Conservation (phyloP, 2,797 vertebrate genomes). For the Danionella dracula region DNA sequence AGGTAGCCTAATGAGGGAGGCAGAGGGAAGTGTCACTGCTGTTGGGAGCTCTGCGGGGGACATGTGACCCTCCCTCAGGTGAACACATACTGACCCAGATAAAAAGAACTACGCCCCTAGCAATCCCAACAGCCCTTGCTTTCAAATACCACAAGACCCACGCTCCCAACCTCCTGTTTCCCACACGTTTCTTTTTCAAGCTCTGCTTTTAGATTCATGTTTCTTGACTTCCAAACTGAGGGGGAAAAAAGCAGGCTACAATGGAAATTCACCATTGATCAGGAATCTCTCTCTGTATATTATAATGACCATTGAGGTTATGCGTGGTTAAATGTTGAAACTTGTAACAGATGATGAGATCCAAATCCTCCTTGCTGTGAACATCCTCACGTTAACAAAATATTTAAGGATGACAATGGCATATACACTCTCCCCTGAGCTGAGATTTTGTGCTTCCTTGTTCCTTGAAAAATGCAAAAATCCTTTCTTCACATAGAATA, state of each 20-base stretch:
- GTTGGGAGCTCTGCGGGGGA: background rate
- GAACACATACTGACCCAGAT: background rate
- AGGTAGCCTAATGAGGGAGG: background rate
- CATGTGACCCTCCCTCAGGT: background rate
- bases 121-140: background rate
- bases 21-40: slow-evolving; percentile 10
- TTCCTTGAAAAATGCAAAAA: no score
- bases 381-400: no score
- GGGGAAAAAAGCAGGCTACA: background rate
- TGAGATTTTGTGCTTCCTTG: no score
- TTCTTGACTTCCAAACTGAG: background rate
- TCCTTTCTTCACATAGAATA: no score
- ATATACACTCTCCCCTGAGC: no score
- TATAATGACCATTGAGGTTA: no score
- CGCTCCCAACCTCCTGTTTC: background rate
- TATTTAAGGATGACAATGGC: no score
- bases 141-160: background rate
- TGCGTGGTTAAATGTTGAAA: no score
- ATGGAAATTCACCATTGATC: background rate
- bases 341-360: no score
- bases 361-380: no score
- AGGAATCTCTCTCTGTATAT: background rate
- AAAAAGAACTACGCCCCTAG: background rate
- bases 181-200: background rate
- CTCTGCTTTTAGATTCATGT: background rate